These are phyloP conservation scores for Dynastes hyllus DNA, from an alignment of 2,888 invertebrate genomes.

Conservation along the genomic window DNA sequence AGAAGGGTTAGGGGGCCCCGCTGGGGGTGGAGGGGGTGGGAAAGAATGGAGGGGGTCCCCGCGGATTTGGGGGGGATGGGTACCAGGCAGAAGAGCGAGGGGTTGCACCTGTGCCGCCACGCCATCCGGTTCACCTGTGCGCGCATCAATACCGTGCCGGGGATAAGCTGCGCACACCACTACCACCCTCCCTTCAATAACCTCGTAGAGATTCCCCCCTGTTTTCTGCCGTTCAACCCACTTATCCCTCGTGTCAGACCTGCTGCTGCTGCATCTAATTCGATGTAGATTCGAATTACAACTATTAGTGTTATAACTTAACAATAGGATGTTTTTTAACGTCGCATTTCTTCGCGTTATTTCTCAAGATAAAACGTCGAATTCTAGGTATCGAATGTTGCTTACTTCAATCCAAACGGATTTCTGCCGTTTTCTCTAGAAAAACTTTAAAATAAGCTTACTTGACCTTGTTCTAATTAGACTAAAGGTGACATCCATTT, in stretches of 20 bases:
- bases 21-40: slow-evolving; percentile 16
- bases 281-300: slow-evolving; percentile 51
- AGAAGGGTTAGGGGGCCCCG: background rate
- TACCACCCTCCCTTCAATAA: slow-evolving; percentile 45
- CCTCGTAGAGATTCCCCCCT: slow-evolving; percentile 1
- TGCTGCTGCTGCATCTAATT: slow-evolving; percentile 50
- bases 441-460: no score
- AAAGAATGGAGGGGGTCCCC: slow-evolving; percentile 23
- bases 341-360: background rate
- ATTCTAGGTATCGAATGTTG: no score
- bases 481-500: no score
- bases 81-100: slow-evolving; percentile 34
- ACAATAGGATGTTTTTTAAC: background rate
- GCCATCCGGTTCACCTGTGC: slow-evolving; percentile 60
- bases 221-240: slow-evolving; percentile 38
- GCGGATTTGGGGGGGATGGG: slow-evolving; percentile 45
- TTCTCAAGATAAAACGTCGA: background rate
- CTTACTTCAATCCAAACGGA: no score
- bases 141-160: slow-evolving; percentile 59
- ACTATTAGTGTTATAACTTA: slow-evolving; percentile 26
- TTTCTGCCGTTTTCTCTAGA: no score
- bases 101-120: slow-evolving; percentile 59
- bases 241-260: slow-evolving; percentile 49
- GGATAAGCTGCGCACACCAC: slow-evolving; percentile 58
- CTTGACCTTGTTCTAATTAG: no score